phyloP scores from a whole-genome alignment of 2,113 vertebrate genomes.

The Neopipo cinnamomea region DNA sequence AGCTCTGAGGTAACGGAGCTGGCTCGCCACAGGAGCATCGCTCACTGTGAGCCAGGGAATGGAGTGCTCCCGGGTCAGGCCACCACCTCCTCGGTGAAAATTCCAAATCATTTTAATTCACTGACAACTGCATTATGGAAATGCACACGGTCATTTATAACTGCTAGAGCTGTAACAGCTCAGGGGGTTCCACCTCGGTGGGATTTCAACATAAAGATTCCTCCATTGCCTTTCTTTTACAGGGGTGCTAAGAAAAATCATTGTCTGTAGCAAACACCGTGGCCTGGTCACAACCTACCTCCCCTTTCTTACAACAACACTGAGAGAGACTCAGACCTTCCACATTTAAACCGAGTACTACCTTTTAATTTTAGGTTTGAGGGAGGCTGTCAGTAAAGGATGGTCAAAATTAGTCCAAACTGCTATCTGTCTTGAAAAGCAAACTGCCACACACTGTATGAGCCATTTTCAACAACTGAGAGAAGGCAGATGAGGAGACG shows the following conservation, averaged over 20 bases:
- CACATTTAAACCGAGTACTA: slow-evolving; percentile 53
- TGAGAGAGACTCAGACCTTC: not conserved
- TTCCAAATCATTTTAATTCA: slow-evolving; percentile 74
- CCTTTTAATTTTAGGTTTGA: slow-evolving; percentile 53
- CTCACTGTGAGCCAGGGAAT: not conserved
- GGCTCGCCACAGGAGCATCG: not conserved
- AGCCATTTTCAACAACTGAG: slow-evolving; percentile 20
- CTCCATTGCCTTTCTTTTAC: slow-evolving; percentile 71
- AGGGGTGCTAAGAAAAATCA: slow-evolving; percentile 70
- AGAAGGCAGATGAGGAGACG: not conserved
- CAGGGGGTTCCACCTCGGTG: slow-evolving; percentile 54
- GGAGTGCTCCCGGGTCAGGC: not conserved
- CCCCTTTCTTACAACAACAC: not conserved
- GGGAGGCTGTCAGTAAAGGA: not conserved
- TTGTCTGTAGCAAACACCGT: slow-evolving; percentile 27
- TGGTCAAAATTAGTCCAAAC: not conserved
- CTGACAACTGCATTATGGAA: slow-evolving; percentile 81
- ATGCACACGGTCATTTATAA: slow-evolving; percentile 74
- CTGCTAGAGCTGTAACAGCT: slow-evolving; percentile 70
- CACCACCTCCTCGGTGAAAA: slow-evolving; percentile 43
- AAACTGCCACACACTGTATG: slow-evolving; percentile 20
- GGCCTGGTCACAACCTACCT: not conserved
- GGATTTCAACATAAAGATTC: slow-evolving; percentile 66
- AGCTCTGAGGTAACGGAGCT: not conserved
- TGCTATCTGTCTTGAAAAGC: slow-evolving; percentile 51